Percentiles rank a stretch among this genome's conserved stretches.
phyloP scores from a whole-genome alignment of 2,888 invertebrate genomes.

The Metacarcinus magister region DNA sequence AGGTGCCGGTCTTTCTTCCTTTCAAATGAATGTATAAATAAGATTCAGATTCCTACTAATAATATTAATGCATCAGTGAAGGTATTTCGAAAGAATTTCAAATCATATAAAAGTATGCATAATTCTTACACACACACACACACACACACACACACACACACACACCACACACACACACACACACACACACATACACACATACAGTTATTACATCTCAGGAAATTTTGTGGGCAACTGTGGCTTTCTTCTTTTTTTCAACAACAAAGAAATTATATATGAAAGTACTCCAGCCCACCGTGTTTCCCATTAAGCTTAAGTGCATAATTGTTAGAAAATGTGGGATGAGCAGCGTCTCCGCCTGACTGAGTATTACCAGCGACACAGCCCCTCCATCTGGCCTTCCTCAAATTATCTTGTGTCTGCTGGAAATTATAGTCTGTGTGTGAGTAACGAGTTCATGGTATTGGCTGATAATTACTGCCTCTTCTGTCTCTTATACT shows the following conservation, averaged over 20 bases:
- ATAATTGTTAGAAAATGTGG: background rate
- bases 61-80: background rate
- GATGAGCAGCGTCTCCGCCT: background rate
- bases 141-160: constrained; percentile 30
- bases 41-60: background rate
- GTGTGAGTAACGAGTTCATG: background rate
- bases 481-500: background rate
- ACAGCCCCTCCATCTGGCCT: background rate
- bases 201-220: background rate
- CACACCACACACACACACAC: background rate
- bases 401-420: background rate
- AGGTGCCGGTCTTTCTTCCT: too few species aligned
- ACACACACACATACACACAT: background rate
- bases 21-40: too few species aligned
- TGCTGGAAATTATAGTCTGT: background rate
- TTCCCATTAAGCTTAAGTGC: background rate
- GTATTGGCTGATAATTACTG: background rate
- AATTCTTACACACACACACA: background rate
- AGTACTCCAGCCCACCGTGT: background rate
- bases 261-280: background rate
- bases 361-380: background rate
- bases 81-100: background rate
- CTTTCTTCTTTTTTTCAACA: background rate
- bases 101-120: background rate
- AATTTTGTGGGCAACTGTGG: background rate